Evolutionary conservation across 1,140 invertebrate genomes (phyloP).

Genomic region (Drosophila fuyamai): DNA sequence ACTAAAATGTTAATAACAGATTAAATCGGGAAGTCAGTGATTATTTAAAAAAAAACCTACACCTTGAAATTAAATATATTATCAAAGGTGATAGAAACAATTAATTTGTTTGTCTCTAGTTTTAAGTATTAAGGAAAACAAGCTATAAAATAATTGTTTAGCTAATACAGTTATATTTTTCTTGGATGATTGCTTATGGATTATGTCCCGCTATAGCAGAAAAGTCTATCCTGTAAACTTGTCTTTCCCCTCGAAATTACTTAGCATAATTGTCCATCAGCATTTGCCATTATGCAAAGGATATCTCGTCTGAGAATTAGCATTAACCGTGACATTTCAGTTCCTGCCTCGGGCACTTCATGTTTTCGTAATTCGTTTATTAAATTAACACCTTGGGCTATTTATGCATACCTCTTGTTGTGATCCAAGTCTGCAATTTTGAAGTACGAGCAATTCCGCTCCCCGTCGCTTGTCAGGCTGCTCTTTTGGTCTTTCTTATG

Average conservation of each 20-base stretch:
- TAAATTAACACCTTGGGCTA: constrained; percentile 75
- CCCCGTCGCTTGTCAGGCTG: constrained; percentile 15
- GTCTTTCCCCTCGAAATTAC: constrained; percentile 10
- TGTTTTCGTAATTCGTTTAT: constrained; percentile 75
- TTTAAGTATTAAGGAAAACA: too few species aligned
- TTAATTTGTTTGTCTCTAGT: too few species aligned
- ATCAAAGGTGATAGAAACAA: too few species aligned
- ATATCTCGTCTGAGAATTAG: constrained; percentile 24
- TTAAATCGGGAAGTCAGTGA: too few species aligned
- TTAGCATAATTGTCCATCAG: constrained; percentile 42
- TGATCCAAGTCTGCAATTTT: constrained; percentile 26
- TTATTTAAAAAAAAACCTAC: too few species aligned
- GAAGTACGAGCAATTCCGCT: constrained; percentile 43
- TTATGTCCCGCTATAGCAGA: too few species aligned
- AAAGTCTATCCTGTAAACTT: too few species aligned
- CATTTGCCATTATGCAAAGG: constrained; percentile 53
- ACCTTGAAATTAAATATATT: too few species aligned
- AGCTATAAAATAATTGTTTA: too few species aligned
- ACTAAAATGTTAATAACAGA: too few species aligned
- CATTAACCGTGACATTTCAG: constrained; percentile 37
- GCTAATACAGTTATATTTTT: too few species aligned
- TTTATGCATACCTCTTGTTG: constrained; percentile 61
- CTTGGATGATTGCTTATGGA: not conserved
- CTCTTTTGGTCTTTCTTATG: constrained; percentile 67
- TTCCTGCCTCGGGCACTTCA: constrained; percentile 36